Conservation (phyloP, 37 sponge, comb jelly and placozoan species). For the Diacarnus erythraeanus region DNA sequence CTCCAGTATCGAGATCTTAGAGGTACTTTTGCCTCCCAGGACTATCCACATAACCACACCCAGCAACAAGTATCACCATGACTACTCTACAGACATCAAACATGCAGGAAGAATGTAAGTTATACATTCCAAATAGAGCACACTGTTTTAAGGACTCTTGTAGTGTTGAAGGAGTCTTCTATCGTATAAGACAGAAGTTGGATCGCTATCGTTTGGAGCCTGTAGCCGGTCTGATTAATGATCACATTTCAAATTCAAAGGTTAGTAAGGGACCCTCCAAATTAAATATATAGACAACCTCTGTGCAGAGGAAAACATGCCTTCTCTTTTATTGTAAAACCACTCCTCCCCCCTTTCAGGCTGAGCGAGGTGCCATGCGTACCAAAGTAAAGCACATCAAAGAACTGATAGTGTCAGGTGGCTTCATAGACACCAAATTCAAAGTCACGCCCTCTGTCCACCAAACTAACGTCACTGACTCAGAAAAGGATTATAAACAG, state of each 20-base stretch:
- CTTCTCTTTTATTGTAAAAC: neutral
- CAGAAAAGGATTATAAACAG: conserved; percentile 8
- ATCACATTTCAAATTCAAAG: conserved; percentile 26
- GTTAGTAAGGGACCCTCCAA: neutral
- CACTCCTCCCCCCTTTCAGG: neutral
- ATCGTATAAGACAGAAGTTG: conserved; percentile 39
- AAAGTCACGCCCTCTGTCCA: neutral
- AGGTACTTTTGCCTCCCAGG: conserved; percentile 48
- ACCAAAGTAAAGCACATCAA: conserved; percentile 26
- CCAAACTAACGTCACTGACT: neutral
- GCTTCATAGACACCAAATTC: conserved; percentile 7
- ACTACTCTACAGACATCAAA: conserved; percentile 41
- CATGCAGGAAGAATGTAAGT: conserved; percentile 42
- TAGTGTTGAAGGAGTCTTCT: conserved; percentile 53
- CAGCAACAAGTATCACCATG: conserved; percentile 31
- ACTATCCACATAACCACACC: conserved; percentile 28
- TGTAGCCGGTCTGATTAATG: conserved; percentile 11
- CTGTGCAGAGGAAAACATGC: neutral
- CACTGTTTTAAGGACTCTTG: neutral
- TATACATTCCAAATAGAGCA: neutral
- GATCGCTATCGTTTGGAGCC: conserved; percentile 31
- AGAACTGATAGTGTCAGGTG: conserved; percentile 14
- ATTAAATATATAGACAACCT: too few species aligned
- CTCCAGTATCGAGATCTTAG: conserved; percentile 14
- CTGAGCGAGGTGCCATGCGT: conserved; percentile 39